phyloP scores from a whole-genome alignment of 2,113 vertebrate genomes.

The Cygnus buccinator region DNA sequence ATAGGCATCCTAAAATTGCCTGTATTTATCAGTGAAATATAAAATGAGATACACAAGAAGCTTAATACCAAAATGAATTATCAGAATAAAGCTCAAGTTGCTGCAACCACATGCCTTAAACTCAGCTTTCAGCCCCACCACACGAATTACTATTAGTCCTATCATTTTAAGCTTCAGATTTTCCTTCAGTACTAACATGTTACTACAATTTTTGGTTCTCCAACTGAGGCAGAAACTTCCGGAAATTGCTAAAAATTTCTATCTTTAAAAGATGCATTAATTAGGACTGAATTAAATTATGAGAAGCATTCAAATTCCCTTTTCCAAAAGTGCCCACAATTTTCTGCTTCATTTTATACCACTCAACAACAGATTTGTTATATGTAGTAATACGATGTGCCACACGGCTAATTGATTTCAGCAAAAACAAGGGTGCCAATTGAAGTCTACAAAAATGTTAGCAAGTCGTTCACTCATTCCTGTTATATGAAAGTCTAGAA shows the following conservation, averaged over 20 bases:
- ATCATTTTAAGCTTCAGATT: neutral
- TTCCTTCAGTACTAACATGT: neutral
- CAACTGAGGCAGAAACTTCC: neutral
- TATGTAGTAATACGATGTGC: neutral
- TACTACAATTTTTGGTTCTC: neutral
- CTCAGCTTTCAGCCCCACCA: neutral
- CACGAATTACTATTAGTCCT: neutral
- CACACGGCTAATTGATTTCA: neutral
- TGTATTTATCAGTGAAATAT: neutral
- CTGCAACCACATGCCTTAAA: neutral
- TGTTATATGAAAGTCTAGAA: neutral
- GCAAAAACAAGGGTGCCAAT: neutral
- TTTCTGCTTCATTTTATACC: neutral
- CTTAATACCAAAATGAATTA: neutral
- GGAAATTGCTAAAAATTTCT: neutral
- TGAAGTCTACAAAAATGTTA: neutral
- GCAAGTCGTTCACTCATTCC: neutral
- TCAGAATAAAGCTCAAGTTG: neutral
- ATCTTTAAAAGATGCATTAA: neutral
- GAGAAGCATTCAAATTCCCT: neutral
- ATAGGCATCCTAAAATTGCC: neutral
- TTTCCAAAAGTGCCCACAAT: neutral
- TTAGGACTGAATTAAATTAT: neutral
- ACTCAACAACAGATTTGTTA: neutral
- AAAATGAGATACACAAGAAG: neutral